Evolutionary conservation across 30 jellyfish, hydroid and myxozoan genomes (phyloP).

Genomic region (Sanderia malayensis): DNA sequence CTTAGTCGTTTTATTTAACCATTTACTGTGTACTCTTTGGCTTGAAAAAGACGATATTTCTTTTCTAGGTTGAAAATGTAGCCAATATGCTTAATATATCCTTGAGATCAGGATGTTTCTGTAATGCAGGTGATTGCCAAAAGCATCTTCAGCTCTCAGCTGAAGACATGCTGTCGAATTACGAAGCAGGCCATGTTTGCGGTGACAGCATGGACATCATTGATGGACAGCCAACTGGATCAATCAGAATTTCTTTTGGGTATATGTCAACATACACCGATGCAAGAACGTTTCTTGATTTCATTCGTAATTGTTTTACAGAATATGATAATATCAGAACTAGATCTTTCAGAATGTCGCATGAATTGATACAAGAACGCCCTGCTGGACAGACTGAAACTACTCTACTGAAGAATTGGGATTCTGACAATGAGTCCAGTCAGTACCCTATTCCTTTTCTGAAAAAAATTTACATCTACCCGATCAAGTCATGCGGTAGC

Average conservation of each 20-base stretch:
- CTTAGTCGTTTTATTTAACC: neutral
- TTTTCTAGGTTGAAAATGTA: conserved; percentile 51
- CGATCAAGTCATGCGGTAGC: conserved; percentile 65
- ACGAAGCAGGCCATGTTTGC: conserved; percentile 65
- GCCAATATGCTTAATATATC: conserved; percentile 47
- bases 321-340: neutral
- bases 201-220: conserved; percentile 60
- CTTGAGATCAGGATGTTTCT: conserved; percentile 59
- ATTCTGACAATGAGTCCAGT: neutral
- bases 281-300: conserved; percentile 39
- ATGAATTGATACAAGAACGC: neutral
- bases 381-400: neutral
- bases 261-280: conserved; percentile 50
- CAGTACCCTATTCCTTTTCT: neutral
- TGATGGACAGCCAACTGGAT: conserved; percentile 61
- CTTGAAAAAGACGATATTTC: too few relatives aligned
- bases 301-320: conserved; percentile 41
- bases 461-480: conserved; percentile 31
- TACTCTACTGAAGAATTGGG: neutral
- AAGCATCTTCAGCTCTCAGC: conserved; percentile 46
- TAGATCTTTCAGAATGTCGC: neutral
- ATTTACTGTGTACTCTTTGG: too few relatives aligned
- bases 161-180: conserved; percentile 47
- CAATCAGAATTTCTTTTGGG: conserved; percentile 62
- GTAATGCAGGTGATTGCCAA: conserved; percentile 68